phyloP scores from a whole-genome alignment of 30 jellyfish, hydroid and myxozoan species.

The Hydractinia symbiolongicarpus region DNA sequence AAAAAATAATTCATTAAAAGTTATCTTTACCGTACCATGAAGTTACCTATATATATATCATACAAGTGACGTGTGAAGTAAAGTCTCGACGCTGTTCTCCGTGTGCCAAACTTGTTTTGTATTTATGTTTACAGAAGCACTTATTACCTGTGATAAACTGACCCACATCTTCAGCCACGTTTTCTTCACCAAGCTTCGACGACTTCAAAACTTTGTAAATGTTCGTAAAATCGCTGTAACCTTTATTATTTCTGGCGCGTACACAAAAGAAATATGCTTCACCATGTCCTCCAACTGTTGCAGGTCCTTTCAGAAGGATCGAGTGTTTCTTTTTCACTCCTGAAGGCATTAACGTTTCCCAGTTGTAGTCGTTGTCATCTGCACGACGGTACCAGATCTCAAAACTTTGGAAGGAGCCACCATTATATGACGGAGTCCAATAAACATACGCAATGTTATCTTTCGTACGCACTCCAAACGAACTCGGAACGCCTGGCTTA shows the following conservation, averaged over 20 bases:
- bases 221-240: constrained; percentile 77
- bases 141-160: too few relatives aligned
- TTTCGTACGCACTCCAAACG: constrained; percentile 29
- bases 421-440: constrained; percentile 67
- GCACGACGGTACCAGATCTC: constrained; percentile 87
- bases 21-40: not conserved
- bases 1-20: not conserved
- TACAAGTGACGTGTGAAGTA: too few relatives aligned
- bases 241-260: constrained; percentile 65
- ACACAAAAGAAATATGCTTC: constrained; percentile 47
- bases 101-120: too few relatives aligned
- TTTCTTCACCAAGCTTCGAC: constrained; percentile 10
- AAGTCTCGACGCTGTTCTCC: too few relatives aligned
- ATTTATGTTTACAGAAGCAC: too few relatives aligned
- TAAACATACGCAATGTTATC: constrained; percentile 31
- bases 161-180: too few relatives aligned
- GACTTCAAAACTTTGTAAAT: constrained; percentile 30
- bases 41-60: too few relatives aligned
- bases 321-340: not conserved
- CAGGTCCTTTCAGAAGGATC: constrained; percentile 22
- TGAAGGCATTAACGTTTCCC: constrained; percentile 32
- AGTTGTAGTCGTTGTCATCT: constrained; percentile 48
- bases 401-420: constrained; percentile 62
- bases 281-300: constrained; percentile 26
- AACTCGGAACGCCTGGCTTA: constrained; percentile 75